These are phyloP conservation scores for Xylocopa sonorina DNA, from an alignment of 1,140 invertebrate species.

Conservation along the genomic window DNA sequence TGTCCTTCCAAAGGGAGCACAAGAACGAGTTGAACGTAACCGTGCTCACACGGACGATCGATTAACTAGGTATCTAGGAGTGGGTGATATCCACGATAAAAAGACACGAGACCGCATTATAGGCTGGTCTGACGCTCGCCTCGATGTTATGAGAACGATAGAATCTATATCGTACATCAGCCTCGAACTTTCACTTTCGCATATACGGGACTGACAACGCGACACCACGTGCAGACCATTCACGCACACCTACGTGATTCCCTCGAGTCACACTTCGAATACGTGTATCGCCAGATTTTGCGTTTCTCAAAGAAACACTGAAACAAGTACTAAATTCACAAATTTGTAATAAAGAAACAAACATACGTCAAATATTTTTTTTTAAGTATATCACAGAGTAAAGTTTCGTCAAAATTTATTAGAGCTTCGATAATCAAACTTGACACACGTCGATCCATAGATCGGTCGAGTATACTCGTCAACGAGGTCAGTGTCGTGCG, in stretches of 20 bases:
- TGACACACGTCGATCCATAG: conserved; percentile 9
- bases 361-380: too few species aligned
- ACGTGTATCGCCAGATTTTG: not conserved
- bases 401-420: too few species aligned
- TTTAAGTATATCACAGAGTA: too few species aligned
- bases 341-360: too few species aligned
- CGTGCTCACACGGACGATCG: not conserved
- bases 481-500: conserved; percentile 57
- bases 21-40: conserved; percentile 6
- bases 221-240: conserved; percentile 17
- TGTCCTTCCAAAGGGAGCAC: not conserved
- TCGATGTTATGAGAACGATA: conserved; percentile 58
- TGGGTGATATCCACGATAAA: not conserved
- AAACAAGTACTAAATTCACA: too few species aligned
- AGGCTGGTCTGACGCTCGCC: conserved; percentile 45
- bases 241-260: not conserved
- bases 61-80: conserved; percentile 31
- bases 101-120: conserved; percentile 37
- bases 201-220: conserved; percentile 52
- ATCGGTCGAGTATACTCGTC: conserved; percentile 43
- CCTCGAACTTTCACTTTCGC: conserved; percentile 65
- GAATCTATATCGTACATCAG: conserved; percentile 61
- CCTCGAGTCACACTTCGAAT: not conserved
- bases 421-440: too few species aligned
- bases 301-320: too few species aligned